These are phyloP conservation scores for Brachyhypopomus occidentalis DNA, from an alignment of 2,113 vertebrate species.

Conservation along the genomic window DNA sequence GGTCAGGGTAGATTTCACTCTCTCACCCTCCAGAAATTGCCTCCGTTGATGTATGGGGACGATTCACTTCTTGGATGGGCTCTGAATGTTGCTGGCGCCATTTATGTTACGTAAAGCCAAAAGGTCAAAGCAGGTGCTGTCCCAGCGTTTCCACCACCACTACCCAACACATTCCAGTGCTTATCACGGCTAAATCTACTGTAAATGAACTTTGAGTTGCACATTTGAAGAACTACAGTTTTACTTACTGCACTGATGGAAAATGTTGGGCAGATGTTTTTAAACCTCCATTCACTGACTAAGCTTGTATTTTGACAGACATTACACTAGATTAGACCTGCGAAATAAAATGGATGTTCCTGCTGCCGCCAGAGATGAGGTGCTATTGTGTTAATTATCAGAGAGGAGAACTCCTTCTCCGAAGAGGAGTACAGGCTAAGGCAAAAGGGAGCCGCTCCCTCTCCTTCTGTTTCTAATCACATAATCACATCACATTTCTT, in stretches of 20 bases:
- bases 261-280: not conserved
- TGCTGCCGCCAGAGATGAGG: not conserved
- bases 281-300: too few relatives aligned
- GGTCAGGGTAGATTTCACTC: conserved; percentile 74
- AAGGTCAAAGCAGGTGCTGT: not conserved
- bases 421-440: conserved; percentile 14
- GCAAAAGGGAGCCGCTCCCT: conserved; percentile 24
- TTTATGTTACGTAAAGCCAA: not conserved
- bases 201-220: not conserved
- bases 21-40: conserved; percentile 63
- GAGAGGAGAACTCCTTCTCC: conserved; percentile 21
- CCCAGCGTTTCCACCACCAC: not conserved
- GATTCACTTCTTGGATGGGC: conserved; percentile 45
- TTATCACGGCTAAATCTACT: not conserved
- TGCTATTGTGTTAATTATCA: conserved; percentile 41
- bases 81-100: conserved; percentile 17
- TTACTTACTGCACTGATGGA: not conserved
- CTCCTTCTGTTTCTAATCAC: conserved; percentile 19
- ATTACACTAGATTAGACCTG: not conserved
- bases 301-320: not conserved
- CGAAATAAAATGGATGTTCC: not conserved
- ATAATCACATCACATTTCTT: not conserved
- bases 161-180: not conserved
- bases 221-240: not conserved
- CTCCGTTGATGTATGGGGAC: conserved; percentile 65